Conservation (phyloP, 2,888 invertebrate species). For the Caenorhabditis angaria region DNA sequence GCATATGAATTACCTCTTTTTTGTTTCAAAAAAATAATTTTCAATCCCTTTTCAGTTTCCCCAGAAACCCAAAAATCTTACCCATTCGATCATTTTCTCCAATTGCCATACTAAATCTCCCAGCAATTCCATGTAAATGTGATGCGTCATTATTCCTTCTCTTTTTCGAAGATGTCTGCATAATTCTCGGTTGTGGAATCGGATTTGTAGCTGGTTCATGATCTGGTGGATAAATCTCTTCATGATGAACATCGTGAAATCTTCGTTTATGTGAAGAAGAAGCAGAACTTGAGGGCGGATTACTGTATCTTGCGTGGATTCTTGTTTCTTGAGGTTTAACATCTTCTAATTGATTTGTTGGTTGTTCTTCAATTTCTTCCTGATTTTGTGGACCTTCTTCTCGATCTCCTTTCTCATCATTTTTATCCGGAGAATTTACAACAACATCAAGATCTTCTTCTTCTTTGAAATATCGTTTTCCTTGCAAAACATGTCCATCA, state of each 20-base stretch:
- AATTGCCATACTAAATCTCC: slow-evolving; percentile 40
- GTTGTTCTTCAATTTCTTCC: neutral
- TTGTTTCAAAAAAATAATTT: no score
- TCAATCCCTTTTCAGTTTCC: no score
- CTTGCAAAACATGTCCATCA: slow-evolving; percentile 13
- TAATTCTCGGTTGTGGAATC: neutral
- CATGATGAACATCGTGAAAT: neutral
- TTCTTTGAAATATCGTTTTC: slow-evolving; percentile 28
- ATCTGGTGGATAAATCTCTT: slow-evolving; percentile 1
- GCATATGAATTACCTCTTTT: no score
- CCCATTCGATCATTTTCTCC: slow-evolving; percentile 42
- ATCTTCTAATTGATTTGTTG: neutral
- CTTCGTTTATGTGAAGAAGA: slow-evolving; percentile 20
- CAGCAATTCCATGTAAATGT: slow-evolving; percentile 37
- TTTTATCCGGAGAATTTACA: neutral
- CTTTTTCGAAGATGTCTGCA: no score
- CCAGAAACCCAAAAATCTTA: neutral
- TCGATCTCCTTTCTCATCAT: neutral
- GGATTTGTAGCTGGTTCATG: neutral
- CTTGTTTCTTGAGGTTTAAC: neutral
- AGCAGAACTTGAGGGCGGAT: slow-evolving; percentile 3
- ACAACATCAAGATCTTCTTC: slow-evolving; percentile 27
- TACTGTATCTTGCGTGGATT: neutral
- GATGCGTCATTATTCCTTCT: slow-evolving; percentile 25
- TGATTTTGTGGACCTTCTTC: neutral